Evolutionary conservation across 2,113 vertebrate species (phyloP).

Genomic region (Mohoua ochrocephala): DNA sequence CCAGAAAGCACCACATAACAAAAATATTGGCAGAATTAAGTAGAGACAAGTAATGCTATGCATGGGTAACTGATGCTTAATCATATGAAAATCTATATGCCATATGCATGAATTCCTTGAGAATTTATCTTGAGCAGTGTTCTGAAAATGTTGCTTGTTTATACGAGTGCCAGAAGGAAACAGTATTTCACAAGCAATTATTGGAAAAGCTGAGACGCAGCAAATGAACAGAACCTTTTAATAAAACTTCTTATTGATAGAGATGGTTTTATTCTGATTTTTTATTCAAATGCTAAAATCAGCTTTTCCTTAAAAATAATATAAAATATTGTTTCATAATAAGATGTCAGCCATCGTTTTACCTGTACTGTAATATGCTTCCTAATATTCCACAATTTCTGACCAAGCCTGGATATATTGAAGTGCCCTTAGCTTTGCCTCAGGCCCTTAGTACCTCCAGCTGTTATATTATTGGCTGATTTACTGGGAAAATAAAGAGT

Average conservation of each 20-base stretch:
- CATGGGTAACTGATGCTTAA: not conserved
- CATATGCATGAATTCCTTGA: not conserved
- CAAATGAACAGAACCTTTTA: not conserved
- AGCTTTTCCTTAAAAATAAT: slow-evolving; percentile 22
- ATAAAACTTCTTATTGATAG: not conserved
- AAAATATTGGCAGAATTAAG: not conserved
- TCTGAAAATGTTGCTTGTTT: not conserved
- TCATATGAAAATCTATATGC: slow-evolving; percentile 19
- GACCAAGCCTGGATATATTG: slow-evolving; percentile 29
- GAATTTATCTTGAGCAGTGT: slow-evolving; percentile 23
- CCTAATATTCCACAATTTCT: slow-evolving; percentile 36
- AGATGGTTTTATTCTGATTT: not conserved
- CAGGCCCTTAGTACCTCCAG: slow-evolving; percentile 69
- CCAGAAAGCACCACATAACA: not conserved
- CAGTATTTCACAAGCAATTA: slow-evolving; percentile 2
- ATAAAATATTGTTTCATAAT: slow-evolving; percentile 35
- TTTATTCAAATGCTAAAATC: not conserved
- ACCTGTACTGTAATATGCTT: slow-evolving; percentile 8
- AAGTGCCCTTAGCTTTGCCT: slow-evolving; percentile 71
- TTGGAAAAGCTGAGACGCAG: not conserved
- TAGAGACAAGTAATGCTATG: not conserved
- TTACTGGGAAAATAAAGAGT: slow-evolving; percentile 68
- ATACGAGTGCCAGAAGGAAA: not conserved
- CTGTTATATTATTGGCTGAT: slow-evolving; percentile 72
- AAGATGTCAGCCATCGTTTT: slow-evolving; percentile 32